Evolutionary conservation across 2,797 vertebrate species (phyloP).

Genomic region (Schizopygopsis malacanthus): DNA sequence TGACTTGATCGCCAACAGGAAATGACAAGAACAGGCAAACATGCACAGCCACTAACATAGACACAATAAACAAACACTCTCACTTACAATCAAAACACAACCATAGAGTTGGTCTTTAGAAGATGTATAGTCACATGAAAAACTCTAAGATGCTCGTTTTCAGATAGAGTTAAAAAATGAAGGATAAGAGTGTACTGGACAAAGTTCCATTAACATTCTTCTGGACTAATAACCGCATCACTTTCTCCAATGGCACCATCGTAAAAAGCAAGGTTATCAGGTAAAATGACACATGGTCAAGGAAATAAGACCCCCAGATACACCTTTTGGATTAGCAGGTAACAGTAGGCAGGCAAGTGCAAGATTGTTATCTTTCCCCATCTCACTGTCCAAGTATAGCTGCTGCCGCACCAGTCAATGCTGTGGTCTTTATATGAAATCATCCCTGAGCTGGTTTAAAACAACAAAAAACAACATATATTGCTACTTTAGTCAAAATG

Average conservation of each 20-base stretch:
- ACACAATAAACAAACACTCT: constrained; percentile 29
- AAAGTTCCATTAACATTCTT: constrained; percentile 34
- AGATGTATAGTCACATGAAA: constrained; percentile 17
- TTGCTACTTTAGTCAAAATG: not conserved
- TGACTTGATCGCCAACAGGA: constrained; percentile 68
- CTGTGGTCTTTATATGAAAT: constrained; percentile 15
- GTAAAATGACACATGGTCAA: constrained; percentile 40
- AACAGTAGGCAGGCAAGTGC: constrained; percentile 52
- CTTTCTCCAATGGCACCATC: constrained; percentile 2
- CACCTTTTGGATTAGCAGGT: constrained; percentile 48
- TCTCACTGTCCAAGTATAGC: constrained; percentile 41
- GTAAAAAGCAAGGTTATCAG: constrained; percentile 31
- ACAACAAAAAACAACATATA: not conserved
- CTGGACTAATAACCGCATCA: not conserved
- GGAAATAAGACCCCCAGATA: constrained; percentile 48
- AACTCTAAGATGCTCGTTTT: not conserved
- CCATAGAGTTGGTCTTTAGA: not conserved
- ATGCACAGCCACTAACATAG: constrained; percentile 61
- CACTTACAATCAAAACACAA: constrained; percentile 26
- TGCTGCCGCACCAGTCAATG: constrained; percentile 10
- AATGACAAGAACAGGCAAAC: constrained; percentile 61
- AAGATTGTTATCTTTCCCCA: constrained; percentile 56
- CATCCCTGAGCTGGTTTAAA: constrained; percentile 44
- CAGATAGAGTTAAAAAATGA: constrained; percentile 6
- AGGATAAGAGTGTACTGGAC: not conserved